Conservation (phyloP, 1,140 invertebrate genomes). For the Rhagoletis pomonella region DNA sequence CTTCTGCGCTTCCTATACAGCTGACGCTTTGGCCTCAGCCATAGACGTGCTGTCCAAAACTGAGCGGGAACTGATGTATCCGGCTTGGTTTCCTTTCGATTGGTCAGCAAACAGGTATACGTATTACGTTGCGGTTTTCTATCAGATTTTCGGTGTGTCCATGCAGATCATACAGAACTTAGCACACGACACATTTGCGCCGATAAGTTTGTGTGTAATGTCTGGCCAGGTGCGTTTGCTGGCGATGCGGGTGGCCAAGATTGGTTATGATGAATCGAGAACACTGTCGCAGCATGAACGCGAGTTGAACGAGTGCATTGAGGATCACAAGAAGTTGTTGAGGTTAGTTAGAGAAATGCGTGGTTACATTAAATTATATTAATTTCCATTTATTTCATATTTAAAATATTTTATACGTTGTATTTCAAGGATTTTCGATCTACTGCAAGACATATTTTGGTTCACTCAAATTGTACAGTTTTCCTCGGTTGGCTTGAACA, state of each 20-base stretch:
- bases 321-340: slow-evolving; percentile 59
- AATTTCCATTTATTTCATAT: background rate
- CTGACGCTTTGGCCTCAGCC: background rate
- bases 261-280: slow-evolving; percentile 48
- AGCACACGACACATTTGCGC: slow-evolving; percentile 52
- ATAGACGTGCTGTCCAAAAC: slow-evolving; percentile 12
- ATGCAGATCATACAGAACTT: slow-evolving; percentile 53
- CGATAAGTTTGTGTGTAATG: slow-evolving; percentile 40
- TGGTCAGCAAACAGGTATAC: background rate
- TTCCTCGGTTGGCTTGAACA: slow-evolving; percentile 43
- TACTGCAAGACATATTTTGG: slow-evolving; percentile 58
- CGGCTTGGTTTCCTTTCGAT: slow-evolving; percentile 57
- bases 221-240: slow-evolving; percentile 50
- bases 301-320: slow-evolving; percentile 16
- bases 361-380: too few species aligned
- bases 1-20: background rate
- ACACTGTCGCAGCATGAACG: background rate
- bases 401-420: background rate
- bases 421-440: slow-evolving; percentile 28
- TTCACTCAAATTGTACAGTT: slow-evolving; percentile 58
- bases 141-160: slow-evolving; percentile 52
- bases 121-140: slow-evolving; percentile 27
- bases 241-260: slow-evolving; percentile 45
- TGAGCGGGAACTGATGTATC: slow-evolving; percentile 47
- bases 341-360: slow-evolving; percentile 24